These are phyloP conservation scores for Drosophila jambulina DNA, from an alignment of 1,140 invertebrate genomes.

Conservation along the genomic window DNA sequence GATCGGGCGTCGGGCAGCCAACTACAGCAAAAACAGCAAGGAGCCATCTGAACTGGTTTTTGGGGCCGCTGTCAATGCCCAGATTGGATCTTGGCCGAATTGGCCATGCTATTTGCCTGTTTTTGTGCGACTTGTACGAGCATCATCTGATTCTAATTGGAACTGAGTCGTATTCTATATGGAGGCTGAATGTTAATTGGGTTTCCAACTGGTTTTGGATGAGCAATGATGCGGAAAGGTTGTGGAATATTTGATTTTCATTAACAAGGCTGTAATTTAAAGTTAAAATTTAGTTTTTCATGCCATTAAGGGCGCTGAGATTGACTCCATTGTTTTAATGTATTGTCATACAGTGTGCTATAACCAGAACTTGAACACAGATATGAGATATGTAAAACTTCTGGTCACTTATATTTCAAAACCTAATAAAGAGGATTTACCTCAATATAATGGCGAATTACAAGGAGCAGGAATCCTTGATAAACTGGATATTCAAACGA, in stretches of 20 bases:
- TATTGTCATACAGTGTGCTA: conserved; percentile 24
- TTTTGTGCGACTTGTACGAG: background rate
- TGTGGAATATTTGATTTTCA: conserved; percentile 52
- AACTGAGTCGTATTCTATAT: conserved; percentile 8
- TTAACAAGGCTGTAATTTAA: conserved; percentile 49
- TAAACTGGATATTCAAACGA: background rate
- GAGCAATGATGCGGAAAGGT: conserved; percentile 76
- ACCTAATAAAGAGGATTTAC: background rate
- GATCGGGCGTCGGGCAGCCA: conserved; percentile 11
- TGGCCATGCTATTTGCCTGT: conserved; percentile 22
- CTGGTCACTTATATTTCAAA: too few species aligned
- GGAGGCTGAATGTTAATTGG: conserved; percentile 53
- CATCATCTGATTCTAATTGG: conserved; percentile 28
- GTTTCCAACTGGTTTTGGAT: conserved; percentile 29
- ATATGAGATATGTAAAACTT: background rate
- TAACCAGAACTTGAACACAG: background rate
- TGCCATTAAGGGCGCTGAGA: background rate
- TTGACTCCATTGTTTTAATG: conserved; percentile 34
- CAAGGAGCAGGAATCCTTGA: background rate
- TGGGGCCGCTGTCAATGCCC: conserved; percentile 26
- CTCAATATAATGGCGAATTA: background rate
- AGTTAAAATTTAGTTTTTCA: conserved; percentile 15
- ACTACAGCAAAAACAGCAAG: conserved; percentile 23
- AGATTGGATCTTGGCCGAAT: conserved; percentile 60
- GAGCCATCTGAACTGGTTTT: conserved; percentile 55